A percentile compares a stretch with the other conserved stretches of the same genome.
Conservation (phyloP, 2,797 vertebrate genomes). For the Cynopterus sphinx region DNA sequence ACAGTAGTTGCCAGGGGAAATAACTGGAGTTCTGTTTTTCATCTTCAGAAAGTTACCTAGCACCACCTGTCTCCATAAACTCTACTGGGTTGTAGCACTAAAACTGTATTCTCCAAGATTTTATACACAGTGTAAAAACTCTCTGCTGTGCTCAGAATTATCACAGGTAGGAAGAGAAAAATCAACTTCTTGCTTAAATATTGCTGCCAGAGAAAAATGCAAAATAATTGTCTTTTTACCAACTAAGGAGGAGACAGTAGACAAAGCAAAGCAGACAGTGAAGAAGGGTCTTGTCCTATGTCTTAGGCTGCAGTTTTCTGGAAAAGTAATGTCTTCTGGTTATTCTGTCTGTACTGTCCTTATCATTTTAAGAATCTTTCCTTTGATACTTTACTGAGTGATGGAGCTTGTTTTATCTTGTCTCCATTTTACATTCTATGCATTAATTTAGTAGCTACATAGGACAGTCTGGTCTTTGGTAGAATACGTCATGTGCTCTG, state of each 20-base stretch:
- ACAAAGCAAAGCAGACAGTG: neutral
- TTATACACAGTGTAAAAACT: neutral
- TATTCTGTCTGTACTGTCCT: neutral
- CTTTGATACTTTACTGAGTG: neutral
- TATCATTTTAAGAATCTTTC: neutral
- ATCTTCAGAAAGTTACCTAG: neutral
- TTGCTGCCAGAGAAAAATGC: neutral
- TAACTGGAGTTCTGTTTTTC: neutral
- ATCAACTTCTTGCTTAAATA: constrained; percentile 2
- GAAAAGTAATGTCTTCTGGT: neutral
- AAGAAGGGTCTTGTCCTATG: neutral
- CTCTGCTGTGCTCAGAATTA: neutral
- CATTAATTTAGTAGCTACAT: neutral
- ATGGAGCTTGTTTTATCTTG: neutral
- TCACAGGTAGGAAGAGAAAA: neutral
- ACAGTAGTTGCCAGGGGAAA: neutral
- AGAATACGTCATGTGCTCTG: neutral
- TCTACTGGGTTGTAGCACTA: neutral
- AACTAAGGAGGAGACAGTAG: neutral
- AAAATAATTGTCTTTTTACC: neutral
- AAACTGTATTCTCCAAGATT: neutral
- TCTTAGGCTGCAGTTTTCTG: neutral
- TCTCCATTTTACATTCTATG: neutral
- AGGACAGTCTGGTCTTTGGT: neutral
- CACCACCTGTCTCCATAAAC: neutral